Evolutionary conservation across 2,888 invertebrate species (phyloP).

Genomic region (Gymnocheta viridis): DNA sequence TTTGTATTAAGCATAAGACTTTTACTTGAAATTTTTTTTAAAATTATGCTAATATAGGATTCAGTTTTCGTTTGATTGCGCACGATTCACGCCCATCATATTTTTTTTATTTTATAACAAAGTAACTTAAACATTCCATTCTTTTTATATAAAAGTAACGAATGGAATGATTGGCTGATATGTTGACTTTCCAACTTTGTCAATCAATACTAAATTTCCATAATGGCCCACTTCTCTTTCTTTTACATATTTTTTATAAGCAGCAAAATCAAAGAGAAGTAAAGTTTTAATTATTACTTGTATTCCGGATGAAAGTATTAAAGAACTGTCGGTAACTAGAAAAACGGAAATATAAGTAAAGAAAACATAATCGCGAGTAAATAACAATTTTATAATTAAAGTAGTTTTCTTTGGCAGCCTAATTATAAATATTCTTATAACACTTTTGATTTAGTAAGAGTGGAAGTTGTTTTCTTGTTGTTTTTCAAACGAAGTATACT

Average conservation of each 20-base stretch:
- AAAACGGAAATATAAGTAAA: background rate
- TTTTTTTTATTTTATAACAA: too few species aligned
- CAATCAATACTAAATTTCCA: background rate
- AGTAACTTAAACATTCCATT: background rate
- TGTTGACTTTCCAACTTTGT: conserved; percentile 8
- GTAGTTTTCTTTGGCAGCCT: background rate
- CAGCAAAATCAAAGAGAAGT: background rate
- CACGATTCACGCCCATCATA: too few species aligned
- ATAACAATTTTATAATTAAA: background rate
- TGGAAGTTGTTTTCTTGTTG: too few species aligned
- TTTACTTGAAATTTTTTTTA: too few species aligned
- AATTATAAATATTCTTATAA: background rate
- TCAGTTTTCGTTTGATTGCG: too few species aligned
- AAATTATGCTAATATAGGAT: too few species aligned
- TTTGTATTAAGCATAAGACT: too few species aligned
- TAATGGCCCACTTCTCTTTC: background rate
- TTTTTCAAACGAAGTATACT: background rate
- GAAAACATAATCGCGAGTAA: background rate
- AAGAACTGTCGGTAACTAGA: background rate
- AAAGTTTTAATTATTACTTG: background rate
- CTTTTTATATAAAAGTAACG: conserved; percentile 14
- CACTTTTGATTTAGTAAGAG: too few species aligned
- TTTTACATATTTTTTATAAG: background rate
- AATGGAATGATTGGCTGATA: conserved; percentile 40
- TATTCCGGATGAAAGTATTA: background rate